A percentile compares a stretch with the other conserved stretches of the same genome.
Conservation (phyloP, 2,888 invertebrate species). For the Watsonalla binaria region DNA sequence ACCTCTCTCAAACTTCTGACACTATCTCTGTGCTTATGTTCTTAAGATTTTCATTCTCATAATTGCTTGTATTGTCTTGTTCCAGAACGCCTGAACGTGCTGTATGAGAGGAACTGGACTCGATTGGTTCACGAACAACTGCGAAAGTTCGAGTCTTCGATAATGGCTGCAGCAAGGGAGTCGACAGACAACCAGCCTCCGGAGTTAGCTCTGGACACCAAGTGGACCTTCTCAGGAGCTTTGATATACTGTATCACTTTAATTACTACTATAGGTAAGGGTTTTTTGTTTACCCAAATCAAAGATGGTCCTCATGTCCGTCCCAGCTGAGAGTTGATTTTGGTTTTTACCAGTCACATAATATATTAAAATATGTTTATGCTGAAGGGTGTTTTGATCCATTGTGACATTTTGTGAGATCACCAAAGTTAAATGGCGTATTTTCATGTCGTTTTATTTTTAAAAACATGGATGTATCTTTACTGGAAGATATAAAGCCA, state of each 20-base stretch:
- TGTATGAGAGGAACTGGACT: constrained; percentile 92
- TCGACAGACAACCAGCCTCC: constrained; percentile 50
- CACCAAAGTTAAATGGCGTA: no score
- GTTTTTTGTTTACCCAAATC: neutral
- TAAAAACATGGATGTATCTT: no score
- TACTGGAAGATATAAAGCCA: no score
- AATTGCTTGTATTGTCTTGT: constrained; percentile 22
- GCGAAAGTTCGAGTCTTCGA: constrained; percentile 87
- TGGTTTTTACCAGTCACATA: no score
- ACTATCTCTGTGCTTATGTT: neutral
- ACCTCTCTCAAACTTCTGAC: no score
- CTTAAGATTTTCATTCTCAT: no score
- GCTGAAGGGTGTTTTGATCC: no score
- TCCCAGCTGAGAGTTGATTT: no score
- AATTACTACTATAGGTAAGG: constrained; percentile 92
- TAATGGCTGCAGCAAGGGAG: constrained; percentile 86
- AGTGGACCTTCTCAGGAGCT: constrained; percentile 92
- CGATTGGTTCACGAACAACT: constrained; percentile 87
- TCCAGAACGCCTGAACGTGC: constrained; percentile 87
- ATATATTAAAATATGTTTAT: no score
- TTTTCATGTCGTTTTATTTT: no score
- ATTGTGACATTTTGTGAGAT: no score
- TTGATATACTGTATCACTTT: constrained; percentile 91
- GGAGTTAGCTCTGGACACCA: constrained; percentile 71
- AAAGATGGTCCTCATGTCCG: no score